Conservation (phyloP, 2,113 vertebrate genomes). For the Perca schrenkii region DNA sequence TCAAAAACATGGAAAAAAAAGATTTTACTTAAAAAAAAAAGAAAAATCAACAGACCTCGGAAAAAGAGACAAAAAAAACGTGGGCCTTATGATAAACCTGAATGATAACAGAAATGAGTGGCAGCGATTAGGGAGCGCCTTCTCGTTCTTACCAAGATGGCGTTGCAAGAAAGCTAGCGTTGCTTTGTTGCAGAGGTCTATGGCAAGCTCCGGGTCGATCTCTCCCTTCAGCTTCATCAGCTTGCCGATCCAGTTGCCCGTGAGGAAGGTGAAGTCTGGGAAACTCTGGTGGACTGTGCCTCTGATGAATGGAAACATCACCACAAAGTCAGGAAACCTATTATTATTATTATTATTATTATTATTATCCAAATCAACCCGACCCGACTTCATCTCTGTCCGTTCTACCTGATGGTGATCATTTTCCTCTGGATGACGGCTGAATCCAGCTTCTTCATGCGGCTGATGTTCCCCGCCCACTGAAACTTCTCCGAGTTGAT, state of each 20-base stretch:
- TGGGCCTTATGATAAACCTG: neutral
- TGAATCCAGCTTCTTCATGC: slow-evolving; percentile 88
- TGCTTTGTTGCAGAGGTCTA: slow-evolving; percentile 91
- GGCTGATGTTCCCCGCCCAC: slow-evolving; percentile 87
- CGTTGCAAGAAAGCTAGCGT: slow-evolving; percentile 96
- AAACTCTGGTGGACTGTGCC: slow-evolving; percentile 97
- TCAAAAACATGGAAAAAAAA: too few species aligned
- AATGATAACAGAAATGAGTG: rapidly evolving
- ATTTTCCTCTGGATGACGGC: slow-evolving; percentile 90
- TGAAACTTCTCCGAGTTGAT: slow-evolving; percentile 97
- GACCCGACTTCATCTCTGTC: neutral
- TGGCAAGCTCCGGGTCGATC: slow-evolving; percentile 89
- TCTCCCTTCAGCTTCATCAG: slow-evolving; percentile 90
- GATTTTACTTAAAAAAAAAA: too few species aligned
- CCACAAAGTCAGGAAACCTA: neutral
- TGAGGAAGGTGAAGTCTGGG: slow-evolving; percentile 94
- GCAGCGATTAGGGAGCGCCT: neutral
- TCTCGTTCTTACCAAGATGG: slow-evolving; percentile 88
- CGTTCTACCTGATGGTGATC: slow-evolving; percentile 92
- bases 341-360: too few species aligned
- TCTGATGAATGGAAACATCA: slow-evolving; percentile 68
- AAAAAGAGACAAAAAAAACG: too few species aligned
- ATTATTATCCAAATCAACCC: rapidly evolving
- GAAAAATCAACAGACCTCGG: too few species aligned
- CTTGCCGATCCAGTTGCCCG: slow-evolving; percentile 87